Evolutionary conservation across 2,888 invertebrate genomes (phyloP).

Genomic region (Tenthredo scrophulariae): DNA sequence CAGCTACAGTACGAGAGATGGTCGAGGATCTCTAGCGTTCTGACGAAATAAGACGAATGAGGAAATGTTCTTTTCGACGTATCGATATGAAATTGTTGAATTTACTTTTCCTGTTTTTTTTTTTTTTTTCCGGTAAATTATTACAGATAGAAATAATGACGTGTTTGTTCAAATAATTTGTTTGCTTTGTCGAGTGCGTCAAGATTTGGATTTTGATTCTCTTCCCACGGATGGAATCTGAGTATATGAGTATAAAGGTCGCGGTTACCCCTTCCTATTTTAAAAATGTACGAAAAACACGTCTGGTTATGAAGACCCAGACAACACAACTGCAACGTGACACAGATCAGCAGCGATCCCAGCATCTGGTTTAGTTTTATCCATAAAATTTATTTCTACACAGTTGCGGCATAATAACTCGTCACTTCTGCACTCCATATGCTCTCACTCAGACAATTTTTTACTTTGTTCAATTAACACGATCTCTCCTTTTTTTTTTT

Average conservation of each 20-base stretch:
- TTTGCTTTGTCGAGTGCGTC: neutral
- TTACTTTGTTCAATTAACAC: constrained; percentile 34
- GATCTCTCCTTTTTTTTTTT: neutral
- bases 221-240: constrained; percentile 65
- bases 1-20: neutral
- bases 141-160: neutral
- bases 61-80: neutral
- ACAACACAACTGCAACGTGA: neutral
- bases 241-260: constrained; percentile 3
- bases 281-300: constrained; percentile 67
- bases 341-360: neutral
- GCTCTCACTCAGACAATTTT: constrained; percentile 31
- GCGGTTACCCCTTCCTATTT: neutral
- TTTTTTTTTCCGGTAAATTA: too few relatives aligned
- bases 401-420: neutral
- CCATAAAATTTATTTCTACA: constrained; percentile 12
- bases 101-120: too few relatives aligned
- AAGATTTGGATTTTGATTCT: constrained; percentile 59
- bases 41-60: neutral
- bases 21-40: neutral
- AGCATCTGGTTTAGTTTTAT: constrained; percentile 41
- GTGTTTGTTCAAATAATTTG: neutral
- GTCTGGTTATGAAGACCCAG: constrained; percentile 63
- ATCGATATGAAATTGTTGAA: neutral
- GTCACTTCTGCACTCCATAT: constrained; percentile 50